Evolutionary conservation across 2,797 vertebrate genomes (phyloP), one percentile per base, ranked within the genome.

Genomic region (Chanos chanos): DNA sequence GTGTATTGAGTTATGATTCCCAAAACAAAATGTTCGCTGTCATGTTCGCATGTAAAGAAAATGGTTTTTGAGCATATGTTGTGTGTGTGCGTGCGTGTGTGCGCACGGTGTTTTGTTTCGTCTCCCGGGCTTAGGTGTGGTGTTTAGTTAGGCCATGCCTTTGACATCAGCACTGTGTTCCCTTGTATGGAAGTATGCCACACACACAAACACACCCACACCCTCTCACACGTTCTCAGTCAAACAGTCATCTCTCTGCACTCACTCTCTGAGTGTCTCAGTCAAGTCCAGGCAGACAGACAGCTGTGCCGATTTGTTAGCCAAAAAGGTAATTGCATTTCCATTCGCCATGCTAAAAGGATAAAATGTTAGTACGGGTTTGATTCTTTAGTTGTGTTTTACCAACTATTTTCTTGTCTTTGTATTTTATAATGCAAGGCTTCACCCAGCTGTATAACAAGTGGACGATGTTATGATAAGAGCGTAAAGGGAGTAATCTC

Each of bases 71-170:
- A 24, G 15, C 60, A 16, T 21, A 24, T 3, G 33, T 10, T 61
- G 45, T 2, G 7, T 10, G 16, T 47, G 33, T 40, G 15, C 19
- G 13, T 43, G 31, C 25, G 25, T 51, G 15, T 47, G 33, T 44
- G 39, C 59, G 27, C 24, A 13, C 27, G 16, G 6, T 19, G 28
- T n/a, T 28, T 64, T 60, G 54, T 48, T 58, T 64, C 40, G 39
- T 61, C 10, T 45, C 8, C 34, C 58, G 47, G 41, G 9, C 47
- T 34, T 48, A 76, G 74, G 74, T 60, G 74, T 76, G 74, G 70
- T 65, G 53, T 37, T 59, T 7, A 34, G 40, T 30, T 70, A 64
- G 52, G 40, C 45, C 15, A 19, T 8, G 37, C 12, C 41, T 12
- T 28, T 16, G 19, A 64, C 63, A n/a, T 61, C 68, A 68, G 64